Evolutionary conservation across 2,113 vertebrate species (phyloP).

Genomic region (Leptocoma aspasia): DNA sequence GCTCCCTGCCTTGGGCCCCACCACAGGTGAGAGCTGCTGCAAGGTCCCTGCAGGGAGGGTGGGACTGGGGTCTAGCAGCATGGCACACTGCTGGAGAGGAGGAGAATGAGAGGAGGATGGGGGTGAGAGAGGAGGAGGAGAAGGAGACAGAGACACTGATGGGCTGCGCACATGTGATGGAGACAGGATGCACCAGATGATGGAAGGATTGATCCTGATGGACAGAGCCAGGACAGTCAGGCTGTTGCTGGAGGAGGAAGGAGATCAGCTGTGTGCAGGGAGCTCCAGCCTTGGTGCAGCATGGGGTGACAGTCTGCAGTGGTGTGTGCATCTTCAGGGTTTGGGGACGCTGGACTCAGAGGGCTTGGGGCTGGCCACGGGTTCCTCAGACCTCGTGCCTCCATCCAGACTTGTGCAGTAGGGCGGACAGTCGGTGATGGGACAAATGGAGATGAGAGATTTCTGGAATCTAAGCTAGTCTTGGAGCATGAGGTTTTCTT

Average conservation of each 20-base stretch:
- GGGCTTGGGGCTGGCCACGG: neutral
- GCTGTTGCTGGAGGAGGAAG: neutral
- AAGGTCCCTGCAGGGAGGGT: neutral
- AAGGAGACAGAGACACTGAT: neutral
- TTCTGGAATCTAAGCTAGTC: no score
- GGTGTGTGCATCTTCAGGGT: accelerated
- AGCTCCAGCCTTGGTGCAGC: neutral
- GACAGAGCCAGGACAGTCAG: neutral
- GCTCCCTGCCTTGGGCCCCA: neutral
- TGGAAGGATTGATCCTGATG: neutral
- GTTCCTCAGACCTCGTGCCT: neutral
- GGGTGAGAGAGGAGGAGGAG: neutral
- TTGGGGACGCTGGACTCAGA: neutral
- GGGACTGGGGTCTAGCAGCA: neutral
- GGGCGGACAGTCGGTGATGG: no score
- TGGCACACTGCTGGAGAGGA: neutral
- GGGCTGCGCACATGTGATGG: neutral
- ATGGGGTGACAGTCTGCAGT: accelerated
- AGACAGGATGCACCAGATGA: accelerated
- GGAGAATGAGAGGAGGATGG: neutral
- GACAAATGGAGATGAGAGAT: no score
- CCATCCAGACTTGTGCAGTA: neutral
- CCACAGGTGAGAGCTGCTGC: constrained; percentile 13
- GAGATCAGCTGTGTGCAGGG: neutral
- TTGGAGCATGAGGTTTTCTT: no score